Conservation (phyloP, 1,140 invertebrate genomes). For the Drosophila busckii region DNA sequence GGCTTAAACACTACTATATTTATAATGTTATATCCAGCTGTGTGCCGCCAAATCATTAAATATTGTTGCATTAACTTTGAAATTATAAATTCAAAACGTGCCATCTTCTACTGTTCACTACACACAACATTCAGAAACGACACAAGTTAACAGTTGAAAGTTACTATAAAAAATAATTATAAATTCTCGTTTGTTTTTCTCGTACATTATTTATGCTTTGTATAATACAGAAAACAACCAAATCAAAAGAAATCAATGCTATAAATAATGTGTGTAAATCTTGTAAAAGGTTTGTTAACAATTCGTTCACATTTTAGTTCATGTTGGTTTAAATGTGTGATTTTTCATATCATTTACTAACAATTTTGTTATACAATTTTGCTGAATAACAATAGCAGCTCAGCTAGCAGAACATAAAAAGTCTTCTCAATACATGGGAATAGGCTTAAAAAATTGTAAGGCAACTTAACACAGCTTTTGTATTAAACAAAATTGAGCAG, state of each 20-base stretch:
- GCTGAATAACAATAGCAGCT: slow-evolving; percentile 18
- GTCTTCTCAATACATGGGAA: no score
- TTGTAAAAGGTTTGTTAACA: no score
- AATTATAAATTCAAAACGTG: slow-evolving; percentile 20
- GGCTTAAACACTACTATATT: slow-evolving; percentile 59
- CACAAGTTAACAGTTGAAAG: slow-evolving; percentile 18
- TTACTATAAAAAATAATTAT: slow-evolving; percentile 21
- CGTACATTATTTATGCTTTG: slow-evolving; percentile 3
- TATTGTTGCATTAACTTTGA: slow-evolving; percentile 16
- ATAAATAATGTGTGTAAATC: slow-evolving; percentile 10
- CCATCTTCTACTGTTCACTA: slow-evolving; percentile 25
- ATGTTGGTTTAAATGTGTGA: no score
- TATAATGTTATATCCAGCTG: slow-evolving; percentile 32
- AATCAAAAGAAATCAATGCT: slow-evolving; percentile 4
- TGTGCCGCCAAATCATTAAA: slow-evolving; percentile 22
- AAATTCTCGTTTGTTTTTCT: slow-evolving; percentile 36
- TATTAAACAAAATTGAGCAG: slow-evolving; percentile 33
- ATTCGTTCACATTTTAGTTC: no score
- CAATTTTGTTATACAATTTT: no score
- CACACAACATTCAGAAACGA: slow-evolving; percentile 49
- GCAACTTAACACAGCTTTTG: slow-evolving; percentile 22
- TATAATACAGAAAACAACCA: slow-evolving; percentile 10
- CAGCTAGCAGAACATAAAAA: slow-evolving; percentile 4
- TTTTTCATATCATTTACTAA: no score
- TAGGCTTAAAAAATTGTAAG: no score